A percentile compares a stretch with the other conserved stretches of the same genome.
These are phyloP conservation scores for Rhinolophus ferrumequinum DNA, from an alignment of 2,113 vertebrate genomes.

Conservation along the genomic window DNA sequence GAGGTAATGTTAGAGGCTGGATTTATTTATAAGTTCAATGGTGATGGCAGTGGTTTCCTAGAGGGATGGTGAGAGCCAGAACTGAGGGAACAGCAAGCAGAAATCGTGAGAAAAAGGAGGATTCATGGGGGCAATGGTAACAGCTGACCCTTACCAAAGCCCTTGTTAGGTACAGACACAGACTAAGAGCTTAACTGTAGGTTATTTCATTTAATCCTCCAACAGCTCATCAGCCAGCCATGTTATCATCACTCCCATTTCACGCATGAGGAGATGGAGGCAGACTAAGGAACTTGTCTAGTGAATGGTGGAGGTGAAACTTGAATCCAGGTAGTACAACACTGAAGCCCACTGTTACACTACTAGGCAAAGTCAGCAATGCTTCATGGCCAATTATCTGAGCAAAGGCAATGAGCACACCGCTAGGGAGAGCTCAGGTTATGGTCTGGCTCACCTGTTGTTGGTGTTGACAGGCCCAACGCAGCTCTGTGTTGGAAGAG, in stretches of 20 bases:
- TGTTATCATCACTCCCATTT: not conserved
- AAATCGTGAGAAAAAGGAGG: not conserved
- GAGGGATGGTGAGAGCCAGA: not conserved
- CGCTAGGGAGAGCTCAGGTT: not conserved
- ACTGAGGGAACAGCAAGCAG: not conserved
- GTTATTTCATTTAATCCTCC: not conserved
- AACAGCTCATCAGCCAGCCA: not conserved
- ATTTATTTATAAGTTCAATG: not conserved
- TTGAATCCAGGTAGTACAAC: not conserved
- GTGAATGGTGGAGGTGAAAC: not conserved
- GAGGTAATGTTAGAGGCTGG: not conserved
- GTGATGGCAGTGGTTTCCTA: not conserved
- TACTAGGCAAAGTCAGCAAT: not conserved
- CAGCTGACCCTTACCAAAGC: not conserved
- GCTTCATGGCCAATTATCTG: not conserved
- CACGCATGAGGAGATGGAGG: not conserved
- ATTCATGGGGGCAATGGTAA: not conserved
- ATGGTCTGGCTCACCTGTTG: not conserved
- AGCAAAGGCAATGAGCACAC: not conserved
- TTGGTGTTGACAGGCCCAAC: not conserved
- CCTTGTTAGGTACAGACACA: not conserved
- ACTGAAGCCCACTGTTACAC: not conserved
- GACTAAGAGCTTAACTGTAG: too few relatives aligned
- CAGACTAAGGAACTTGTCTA: not conserved
- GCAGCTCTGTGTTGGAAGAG: not conserved